phyloP scores from a whole-genome alignment of 2,797 vertebrate species.

The Cheirogaleus major region DNA sequence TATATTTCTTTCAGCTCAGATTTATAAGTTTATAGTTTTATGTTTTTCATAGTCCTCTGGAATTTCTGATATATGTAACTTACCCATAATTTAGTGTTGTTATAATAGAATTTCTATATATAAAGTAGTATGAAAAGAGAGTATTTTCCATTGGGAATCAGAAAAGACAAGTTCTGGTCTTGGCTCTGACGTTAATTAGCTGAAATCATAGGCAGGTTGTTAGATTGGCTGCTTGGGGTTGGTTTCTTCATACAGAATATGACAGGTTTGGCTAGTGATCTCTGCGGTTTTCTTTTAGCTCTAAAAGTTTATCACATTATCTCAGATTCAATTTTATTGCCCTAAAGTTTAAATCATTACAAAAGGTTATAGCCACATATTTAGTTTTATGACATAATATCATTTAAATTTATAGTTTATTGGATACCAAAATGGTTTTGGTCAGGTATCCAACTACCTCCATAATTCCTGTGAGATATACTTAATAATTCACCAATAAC shows the following conservation, averaged over 20 bases:
- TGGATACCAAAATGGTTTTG: background rate
- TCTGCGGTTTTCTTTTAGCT: constrained; percentile 19
- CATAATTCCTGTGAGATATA: background rate
- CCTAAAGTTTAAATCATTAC: constrained; percentile 39
- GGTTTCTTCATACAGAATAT: constrained; percentile 13
- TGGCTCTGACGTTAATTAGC: background rate
- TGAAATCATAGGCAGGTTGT: background rate
- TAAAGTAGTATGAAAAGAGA: background rate
- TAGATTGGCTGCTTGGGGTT: background rate
- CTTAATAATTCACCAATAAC: constrained; percentile 8
- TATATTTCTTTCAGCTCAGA: background rate
- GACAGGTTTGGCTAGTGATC: constrained; percentile 10
- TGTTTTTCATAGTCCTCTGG: background rate
- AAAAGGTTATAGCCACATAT: background rate
- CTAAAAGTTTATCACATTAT: background rate
- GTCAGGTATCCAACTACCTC: background rate
- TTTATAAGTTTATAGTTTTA: background rate
- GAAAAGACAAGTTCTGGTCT: constrained; percentile 11
- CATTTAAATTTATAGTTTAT: background rate
- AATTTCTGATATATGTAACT: constrained; percentile 33
- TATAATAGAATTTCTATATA: background rate
- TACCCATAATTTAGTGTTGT: background rate
- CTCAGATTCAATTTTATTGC: background rate
- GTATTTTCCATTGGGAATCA: constrained; percentile 9
- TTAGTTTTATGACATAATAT: background rate